Evolutionary conservation across 1,140 invertebrate genomes (phyloP).

Genomic region (Pectinophora gossypiella): DNA sequence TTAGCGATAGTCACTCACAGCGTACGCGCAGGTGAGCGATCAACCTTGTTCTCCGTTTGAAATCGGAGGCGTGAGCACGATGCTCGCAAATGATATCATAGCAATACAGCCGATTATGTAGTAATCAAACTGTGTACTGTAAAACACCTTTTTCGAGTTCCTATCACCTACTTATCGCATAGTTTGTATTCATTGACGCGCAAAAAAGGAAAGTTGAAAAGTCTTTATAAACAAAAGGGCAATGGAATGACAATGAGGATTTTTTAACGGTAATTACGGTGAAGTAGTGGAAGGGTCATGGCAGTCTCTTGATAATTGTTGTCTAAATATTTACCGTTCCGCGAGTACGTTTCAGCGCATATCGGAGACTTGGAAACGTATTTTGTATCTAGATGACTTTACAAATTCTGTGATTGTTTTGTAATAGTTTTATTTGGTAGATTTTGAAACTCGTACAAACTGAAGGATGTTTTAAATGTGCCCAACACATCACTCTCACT

Average conservation of each 20-base stretch:
- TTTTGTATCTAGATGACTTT: no score
- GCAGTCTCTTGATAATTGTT: conserved; percentile 58
- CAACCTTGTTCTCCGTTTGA: conserved; percentile 24
- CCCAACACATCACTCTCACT: no score
- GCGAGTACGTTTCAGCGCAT: conserved; percentile 40
- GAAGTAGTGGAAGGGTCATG: conserved; percentile 37
- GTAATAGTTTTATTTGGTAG: no score
- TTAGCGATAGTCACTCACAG: conserved; percentile 16
- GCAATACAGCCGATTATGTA: conserved; percentile 52
- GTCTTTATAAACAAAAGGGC: conserved; percentile 12
- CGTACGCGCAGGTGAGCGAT: conserved; percentile 18
- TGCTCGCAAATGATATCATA: conserved; percentile 64
- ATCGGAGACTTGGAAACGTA: no score
- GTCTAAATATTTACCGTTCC: conserved; percentile 64
- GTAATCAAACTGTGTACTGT: conserved; percentile 45
- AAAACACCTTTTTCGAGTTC: not conserved
- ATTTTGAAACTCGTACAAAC: no score
- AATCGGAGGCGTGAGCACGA: conserved; percentile 44
- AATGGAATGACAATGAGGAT: conserved; percentile 12
- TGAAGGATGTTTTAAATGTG: no score
- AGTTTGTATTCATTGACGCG: conserved; percentile 22
- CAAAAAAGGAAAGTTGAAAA: not conserved
- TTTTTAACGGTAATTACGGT: conserved; percentile 11
- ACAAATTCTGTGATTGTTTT: no score
- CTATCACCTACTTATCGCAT: not conserved